These are phyloP conservation scores for Agraylea sexmaculata DNA, from an alignment of 1,140 invertebrate genomes.

Conservation along the genomic window DNA sequence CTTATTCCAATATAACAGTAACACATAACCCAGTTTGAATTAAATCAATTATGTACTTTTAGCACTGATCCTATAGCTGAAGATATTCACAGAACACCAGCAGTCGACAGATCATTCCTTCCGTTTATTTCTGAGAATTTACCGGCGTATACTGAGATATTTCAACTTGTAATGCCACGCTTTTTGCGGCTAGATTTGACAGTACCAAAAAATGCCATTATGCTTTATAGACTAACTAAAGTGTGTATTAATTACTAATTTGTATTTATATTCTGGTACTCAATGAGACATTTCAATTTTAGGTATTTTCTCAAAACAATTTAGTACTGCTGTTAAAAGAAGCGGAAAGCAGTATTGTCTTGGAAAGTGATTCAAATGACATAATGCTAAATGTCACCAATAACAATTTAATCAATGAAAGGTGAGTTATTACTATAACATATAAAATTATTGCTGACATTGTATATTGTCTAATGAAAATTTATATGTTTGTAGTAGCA, in stretches of 20 bases:
- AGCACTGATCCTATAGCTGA: no score
- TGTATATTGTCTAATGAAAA: no score
- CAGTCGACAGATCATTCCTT: slow-evolving; percentile 52
- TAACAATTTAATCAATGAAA: slow-evolving; percentile 36
- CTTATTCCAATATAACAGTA: slow-evolving; percentile 23
- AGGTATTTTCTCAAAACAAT: slow-evolving; percentile 48
- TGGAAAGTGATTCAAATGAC: no score
- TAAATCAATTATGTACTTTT: no score
- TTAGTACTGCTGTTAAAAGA: slow-evolving; percentile 38
- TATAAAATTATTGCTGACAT: no score
- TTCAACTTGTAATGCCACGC: slow-evolving; percentile 68
- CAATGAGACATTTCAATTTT: no score
- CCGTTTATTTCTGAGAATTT: slow-evolving; percentile 83
- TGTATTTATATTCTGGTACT: no score
- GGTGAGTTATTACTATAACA: slow-evolving; percentile 4
- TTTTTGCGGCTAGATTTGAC: slow-evolving; percentile 76
- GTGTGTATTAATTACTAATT: slow-evolving; percentile 34
- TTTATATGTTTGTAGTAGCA: no score
- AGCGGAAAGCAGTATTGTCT: slow-evolving; percentile 42
- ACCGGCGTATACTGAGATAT: slow-evolving; percentile 75
- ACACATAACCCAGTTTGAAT: slow-evolving; percentile 23
- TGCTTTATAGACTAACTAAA: slow-evolving; percentile 81
- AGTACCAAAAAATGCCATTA: slow-evolving; percentile 78
- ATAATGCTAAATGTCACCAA: no score
- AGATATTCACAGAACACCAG: slow-evolving; percentile 26